These are phyloP conservation scores for Poecilia wingei DNA, from an alignment of 2,797 vertebrate species.

Conservation along the genomic window DNA sequence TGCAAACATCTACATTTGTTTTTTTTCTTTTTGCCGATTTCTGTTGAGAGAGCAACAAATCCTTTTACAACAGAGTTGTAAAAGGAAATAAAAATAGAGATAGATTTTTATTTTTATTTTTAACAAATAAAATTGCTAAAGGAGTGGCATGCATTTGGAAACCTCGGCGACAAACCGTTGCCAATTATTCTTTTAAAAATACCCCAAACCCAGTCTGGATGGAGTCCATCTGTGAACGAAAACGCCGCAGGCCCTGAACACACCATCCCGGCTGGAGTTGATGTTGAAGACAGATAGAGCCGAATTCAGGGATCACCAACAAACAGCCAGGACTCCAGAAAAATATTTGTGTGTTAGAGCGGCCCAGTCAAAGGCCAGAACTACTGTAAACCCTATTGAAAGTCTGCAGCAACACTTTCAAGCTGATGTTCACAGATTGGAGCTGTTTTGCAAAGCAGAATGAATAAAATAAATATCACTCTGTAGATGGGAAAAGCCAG, in stretches of 20 bases:
- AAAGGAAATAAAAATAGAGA: neutral
- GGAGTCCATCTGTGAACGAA: neutral
- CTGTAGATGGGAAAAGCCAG: neutral
- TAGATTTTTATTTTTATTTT: neutral
- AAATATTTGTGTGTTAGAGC: neutral
- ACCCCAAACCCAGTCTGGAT: neutral
- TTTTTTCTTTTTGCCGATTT: neutral
- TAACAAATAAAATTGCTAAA: neutral
- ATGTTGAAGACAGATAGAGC: neutral
- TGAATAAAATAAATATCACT: neutral
- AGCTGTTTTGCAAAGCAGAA: neutral
- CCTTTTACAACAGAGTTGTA: neutral
- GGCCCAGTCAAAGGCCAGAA: neutral
- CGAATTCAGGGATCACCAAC: neutral
- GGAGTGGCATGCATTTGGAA: neutral
- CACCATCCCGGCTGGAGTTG: neutral
- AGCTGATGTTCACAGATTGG: neutral
- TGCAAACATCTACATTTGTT: neutral
- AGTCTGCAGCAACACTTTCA: neutral
- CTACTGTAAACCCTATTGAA: neutral
- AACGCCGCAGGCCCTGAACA: neutral
- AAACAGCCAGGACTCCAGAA: neutral
- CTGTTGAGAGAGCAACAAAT: neutral
- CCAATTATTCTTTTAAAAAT: neutral
- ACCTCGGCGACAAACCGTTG: neutral